Conservation (phyloP, 2,888 invertebrate genomes). For the Ennomos erosarius region DNA sequence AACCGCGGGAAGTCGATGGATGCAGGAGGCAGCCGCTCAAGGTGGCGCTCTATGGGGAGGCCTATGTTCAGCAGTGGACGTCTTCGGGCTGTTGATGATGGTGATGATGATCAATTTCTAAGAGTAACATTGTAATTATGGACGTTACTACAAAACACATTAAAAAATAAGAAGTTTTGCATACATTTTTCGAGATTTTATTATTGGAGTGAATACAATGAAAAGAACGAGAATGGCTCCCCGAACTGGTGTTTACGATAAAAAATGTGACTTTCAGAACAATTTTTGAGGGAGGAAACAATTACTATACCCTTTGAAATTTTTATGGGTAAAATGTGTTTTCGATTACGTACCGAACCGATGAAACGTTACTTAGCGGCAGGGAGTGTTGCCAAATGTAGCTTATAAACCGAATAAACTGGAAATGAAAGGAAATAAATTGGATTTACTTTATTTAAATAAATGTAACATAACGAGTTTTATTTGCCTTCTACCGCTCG, state of each 20-base stretch:
- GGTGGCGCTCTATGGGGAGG: too few species aligned
- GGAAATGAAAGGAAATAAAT: slow-evolving; percentile 11
- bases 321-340: slow-evolving; percentile 49
- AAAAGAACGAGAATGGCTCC: slow-evolving; percentile 35
- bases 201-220: slow-evolving; percentile 29
- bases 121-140: too few species aligned
- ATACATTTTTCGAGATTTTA: too few species aligned
- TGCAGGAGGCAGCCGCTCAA: too few species aligned
- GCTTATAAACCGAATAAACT: slow-evolving; percentile 1
- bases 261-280: slow-evolving; percentile 64
- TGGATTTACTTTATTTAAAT: not conserved
- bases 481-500: not conserved
- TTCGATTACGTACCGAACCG: slow-evolving; percentile 40
- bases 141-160: too few species aligned
- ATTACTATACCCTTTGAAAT: slow-evolving; percentile 54
- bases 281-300: slow-evolving; percentile 61
- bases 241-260: slow-evolving; percentile 54
- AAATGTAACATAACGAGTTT: too few species aligned
- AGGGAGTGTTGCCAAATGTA: slow-evolving; percentile 19
- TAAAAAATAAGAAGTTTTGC: too few species aligned
- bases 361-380: slow-evolving; percentile 31
- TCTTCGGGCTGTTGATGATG: too few species aligned
- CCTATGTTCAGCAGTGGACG: too few species aligned
- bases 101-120: too few species aligned
- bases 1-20: too few species aligned